Percentiles rank a stretch among this genome's conserved stretches.
These are phyloP conservation scores for Sebastes baramenuke DNA, from an alignment of 2,797 vertebrate species.

Conservation along the genomic window DNA sequence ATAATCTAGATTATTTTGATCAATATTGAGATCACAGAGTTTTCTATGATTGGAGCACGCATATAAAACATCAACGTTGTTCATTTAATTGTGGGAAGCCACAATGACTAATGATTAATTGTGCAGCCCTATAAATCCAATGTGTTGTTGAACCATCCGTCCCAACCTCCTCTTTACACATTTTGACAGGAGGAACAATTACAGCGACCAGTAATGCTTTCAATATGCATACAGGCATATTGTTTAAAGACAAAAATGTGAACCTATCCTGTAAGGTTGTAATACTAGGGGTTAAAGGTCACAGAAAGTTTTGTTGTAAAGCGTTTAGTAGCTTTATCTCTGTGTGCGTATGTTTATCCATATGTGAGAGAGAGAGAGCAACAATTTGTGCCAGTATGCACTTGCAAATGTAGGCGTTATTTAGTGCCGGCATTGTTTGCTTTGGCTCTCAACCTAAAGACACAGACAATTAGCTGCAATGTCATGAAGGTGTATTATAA, in stretches of 20 bases:
- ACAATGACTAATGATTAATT: too few relatives aligned
- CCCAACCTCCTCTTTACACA: not conserved
- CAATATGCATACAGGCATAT: not conserved
- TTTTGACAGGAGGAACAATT: not conserved
- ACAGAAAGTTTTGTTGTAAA: not conserved
- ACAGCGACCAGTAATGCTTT: not conserved
- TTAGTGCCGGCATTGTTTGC: constrained; percentile 19
- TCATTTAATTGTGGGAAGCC: too few relatives aligned
- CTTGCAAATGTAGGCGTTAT: not conserved
- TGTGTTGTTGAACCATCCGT: not conserved
- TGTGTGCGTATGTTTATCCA: not conserved
- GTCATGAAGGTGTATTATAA: constrained; percentile 7
- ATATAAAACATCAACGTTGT: too few relatives aligned
- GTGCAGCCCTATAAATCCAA: too few relatives aligned
- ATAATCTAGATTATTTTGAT: too few relatives aligned
- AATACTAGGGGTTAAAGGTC: not conserved
- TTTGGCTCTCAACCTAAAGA: constrained; percentile 13
- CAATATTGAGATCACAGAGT: too few relatives aligned
- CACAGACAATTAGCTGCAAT: constrained; percentile 20
- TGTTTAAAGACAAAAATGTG: not conserved
- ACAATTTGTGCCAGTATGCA: not conserved
- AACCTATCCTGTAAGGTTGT: not conserved
- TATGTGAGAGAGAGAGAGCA: not conserved
- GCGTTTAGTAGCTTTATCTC: not conserved
- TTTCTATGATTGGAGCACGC: too few relatives aligned